Conservation (phyloP, 1,140 invertebrate genomes). For the Ephestia elutella region DNA sequence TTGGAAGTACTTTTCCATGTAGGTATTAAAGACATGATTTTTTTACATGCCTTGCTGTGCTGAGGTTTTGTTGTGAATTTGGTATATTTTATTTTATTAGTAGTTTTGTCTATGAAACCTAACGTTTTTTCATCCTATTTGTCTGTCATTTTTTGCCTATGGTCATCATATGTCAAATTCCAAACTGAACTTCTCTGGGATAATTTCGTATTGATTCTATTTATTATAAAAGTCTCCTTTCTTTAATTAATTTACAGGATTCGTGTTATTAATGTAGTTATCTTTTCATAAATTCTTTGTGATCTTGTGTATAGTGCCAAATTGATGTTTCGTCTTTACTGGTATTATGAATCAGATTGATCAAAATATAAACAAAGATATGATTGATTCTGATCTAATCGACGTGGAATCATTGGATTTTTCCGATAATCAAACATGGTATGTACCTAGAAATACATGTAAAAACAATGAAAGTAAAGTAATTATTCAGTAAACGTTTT, state of each 20-base stretch:
- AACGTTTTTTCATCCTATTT: slow-evolving; percentile 54
- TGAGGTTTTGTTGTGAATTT: too few relatives aligned
- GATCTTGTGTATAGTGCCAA: slow-evolving; percentile 62
- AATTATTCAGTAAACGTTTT: slow-evolving; percentile 7
- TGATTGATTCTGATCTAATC: slow-evolving; percentile 68
- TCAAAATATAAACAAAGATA: slow-evolving; percentile 75
- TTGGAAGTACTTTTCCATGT: too few relatives aligned
- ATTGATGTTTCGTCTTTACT: slow-evolving; percentile 59
- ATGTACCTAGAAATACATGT: slow-evolving; percentile 20
- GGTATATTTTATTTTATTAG: not conserved
- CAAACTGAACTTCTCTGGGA: slow-evolving; percentile 62
- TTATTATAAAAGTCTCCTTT: slow-evolving; percentile 41
- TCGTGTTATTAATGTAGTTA: slow-evolving; percentile 55
- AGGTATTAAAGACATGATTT: too few relatives aligned
- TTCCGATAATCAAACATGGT: slow-evolving; percentile 69
- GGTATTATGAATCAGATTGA: slow-evolving; percentile 67
- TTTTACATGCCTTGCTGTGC: too few relatives aligned
- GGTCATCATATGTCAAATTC: slow-evolving; percentile 58
- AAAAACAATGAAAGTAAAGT: not conserved
- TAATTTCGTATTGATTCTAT: slow-evolving; percentile 57
- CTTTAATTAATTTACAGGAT: slow-evolving; percentile 54
- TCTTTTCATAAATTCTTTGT: slow-evolving; percentile 51
- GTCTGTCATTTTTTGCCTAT: slow-evolving; percentile 50
- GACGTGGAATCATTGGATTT: slow-evolving; percentile 70
- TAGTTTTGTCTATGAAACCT: slow-evolving; percentile 43